Percentiles rank a stretch among this genome's conserved stretches.
phyloP scores from a whole-genome alignment of 2,888 invertebrate genomes.

The Physocephala rufipes region DNA sequence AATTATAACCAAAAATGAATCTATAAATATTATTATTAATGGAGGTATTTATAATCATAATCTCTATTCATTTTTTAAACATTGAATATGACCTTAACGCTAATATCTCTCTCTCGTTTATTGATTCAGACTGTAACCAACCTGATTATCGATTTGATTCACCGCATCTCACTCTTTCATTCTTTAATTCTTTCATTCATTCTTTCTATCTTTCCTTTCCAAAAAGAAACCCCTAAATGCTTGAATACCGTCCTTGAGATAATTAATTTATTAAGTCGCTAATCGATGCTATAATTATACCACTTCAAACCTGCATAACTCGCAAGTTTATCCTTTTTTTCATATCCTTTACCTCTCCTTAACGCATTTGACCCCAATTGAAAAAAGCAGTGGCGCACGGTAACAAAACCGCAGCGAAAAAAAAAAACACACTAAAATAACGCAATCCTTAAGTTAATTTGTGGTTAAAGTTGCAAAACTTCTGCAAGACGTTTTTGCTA shows the following conservation, averaged over 20 bases:
- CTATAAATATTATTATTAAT: too few species aligned
- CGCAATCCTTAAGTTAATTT: conserved; percentile 37
- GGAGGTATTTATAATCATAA: too few species aligned
- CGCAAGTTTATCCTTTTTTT: conserved; percentile 7
- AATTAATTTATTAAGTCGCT: neutral
- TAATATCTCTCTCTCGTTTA: too few species aligned
- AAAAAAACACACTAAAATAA: conserved; percentile 28
- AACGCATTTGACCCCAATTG: conserved; percentile 24
- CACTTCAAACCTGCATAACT: conserved; percentile 17
- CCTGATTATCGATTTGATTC: too few species aligned
- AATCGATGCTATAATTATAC: conserved; percentile 29
- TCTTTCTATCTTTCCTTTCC: neutral
- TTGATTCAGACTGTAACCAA: too few species aligned
- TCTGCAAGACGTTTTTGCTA: too few species aligned
- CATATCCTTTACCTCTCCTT: neutral
- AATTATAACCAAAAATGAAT: too few species aligned
- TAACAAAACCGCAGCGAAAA: too few species aligned
- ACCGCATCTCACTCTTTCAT: neutral
- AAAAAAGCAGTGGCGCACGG: neutral
- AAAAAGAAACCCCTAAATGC: too few species aligned
- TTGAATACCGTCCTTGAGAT: too few species aligned
- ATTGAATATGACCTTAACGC: too few species aligned
- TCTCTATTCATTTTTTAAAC: too few species aligned
- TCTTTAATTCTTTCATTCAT: neutral
- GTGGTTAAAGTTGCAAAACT: conserved; percentile 33